A percentile compares a stretch with the other conserved stretches of the same genome.
Conservation (phyloP, 2,888 invertebrate genomes). For the Apamea anceps region DNA sequence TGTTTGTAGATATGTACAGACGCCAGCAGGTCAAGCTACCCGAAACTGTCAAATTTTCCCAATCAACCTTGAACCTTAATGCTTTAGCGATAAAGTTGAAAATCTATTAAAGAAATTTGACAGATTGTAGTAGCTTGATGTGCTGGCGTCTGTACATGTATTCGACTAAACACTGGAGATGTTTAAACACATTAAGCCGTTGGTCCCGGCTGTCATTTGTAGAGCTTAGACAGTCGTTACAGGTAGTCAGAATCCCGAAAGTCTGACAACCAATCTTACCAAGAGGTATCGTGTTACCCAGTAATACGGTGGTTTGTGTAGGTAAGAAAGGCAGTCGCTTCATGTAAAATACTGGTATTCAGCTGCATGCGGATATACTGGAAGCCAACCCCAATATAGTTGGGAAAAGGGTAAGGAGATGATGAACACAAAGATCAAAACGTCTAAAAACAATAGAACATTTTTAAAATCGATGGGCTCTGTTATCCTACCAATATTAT, state of each 20-base stretch:
- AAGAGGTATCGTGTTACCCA: not conserved
- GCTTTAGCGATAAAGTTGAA: too few species aligned
- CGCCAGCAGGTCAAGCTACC: too few species aligned
- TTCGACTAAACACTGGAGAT: not conserved
- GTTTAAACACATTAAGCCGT: not conserved
- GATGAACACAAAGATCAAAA: not conserved
- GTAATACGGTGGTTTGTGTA: not conserved
- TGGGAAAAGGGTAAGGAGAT: not conserved
- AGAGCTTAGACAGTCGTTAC: not conserved
- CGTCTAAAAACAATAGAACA: constrained; percentile 1
- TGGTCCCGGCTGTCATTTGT: not conserved
- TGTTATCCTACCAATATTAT: not conserved
- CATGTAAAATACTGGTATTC: not conserved
- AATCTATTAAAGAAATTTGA: too few species aligned
- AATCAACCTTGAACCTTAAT: too few species aligned
- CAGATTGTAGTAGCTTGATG: too few species aligned
- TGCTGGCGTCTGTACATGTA: too few species aligned
- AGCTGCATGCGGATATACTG: not conserved
- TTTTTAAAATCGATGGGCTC: not conserved
- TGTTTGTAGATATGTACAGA: not conserved
- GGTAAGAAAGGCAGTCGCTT: not conserved
- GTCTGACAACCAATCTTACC: not conserved
- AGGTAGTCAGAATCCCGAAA: not conserved
- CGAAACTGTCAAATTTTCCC: too few species aligned
- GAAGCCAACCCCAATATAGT: too few species aligned